Percentiles rank a stretch among this genome's conserved stretches.
Evolutionary conservation across 2,797 vertebrate genomes (phyloP).

Genomic region (Falco biarmicus): DNA sequence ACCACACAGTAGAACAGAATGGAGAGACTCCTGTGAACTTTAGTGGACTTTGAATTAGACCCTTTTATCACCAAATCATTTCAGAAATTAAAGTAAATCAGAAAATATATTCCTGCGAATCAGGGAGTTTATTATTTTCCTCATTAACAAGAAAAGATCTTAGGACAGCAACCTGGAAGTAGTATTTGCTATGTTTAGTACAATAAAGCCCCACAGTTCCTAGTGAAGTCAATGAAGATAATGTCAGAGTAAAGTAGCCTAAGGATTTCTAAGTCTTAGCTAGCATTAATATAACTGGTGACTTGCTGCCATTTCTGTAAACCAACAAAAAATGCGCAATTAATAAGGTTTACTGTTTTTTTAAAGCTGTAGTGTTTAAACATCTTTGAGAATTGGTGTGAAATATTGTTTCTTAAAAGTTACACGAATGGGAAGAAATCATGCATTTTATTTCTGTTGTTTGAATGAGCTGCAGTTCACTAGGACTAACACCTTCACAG

Average conservation of each 20-base stretch:
- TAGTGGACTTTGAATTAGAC: not conserved
- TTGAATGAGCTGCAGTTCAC: not conserved
- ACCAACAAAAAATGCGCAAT: not conserved
- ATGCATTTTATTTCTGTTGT: not conserved
- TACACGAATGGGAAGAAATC: not conserved
- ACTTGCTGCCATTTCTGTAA: not conserved
- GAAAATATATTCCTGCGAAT: not conserved
- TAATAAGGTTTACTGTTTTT: not conserved
- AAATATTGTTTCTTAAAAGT: not conserved
- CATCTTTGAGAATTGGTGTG: not conserved
- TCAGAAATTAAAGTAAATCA: not conserved
- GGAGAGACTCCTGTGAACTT: not conserved
- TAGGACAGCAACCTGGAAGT: not conserved
- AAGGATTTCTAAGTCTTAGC: not conserved
- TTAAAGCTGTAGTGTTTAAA: not conserved
- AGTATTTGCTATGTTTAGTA: not conserved
- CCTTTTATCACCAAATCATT: not conserved
- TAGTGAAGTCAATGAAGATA: not conserved
- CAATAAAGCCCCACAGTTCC: not conserved
- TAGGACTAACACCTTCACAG: not conserved
- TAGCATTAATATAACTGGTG: not conserved
- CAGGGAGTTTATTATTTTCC: not conserved
- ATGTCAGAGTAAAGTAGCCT: conserved; percentile 8
- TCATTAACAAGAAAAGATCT: not conserved
- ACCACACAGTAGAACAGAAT: not conserved